Base-by-base conservation (phyloP, 2,888 invertebrate species). In the Apamea crenata region DNA sequence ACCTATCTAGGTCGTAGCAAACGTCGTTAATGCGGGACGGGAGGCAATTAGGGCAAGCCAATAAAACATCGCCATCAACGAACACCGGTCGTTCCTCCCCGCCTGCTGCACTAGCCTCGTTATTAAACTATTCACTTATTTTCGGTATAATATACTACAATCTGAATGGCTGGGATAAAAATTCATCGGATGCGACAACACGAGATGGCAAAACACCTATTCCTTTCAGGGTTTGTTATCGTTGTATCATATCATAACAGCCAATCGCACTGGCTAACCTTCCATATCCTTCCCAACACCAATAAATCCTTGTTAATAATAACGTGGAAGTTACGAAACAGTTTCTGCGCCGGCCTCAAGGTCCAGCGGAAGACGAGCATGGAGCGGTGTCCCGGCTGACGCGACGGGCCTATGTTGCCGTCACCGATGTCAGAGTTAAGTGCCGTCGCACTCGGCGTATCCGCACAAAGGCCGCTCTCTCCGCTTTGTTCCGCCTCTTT, bases 401-500 rank as follows among this genome's bases (percentile, higher is more conserved):
- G 69, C 86, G 63, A 81, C 88, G 80, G 88, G 91, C 81, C 86
- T 91, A 87, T 91, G 93, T 91, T 91, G 89, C 90, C 91, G 91
- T 91, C 93, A 91, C 91, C 91, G 94, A 94, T 94, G 95, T 95
- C 94, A 93, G 93, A 94, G 95, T 92, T 95, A 95, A 96, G 96
- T 96, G 95, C 91, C 93, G 93, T 91, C 93, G 94, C 92, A 92
- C 94, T 94, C 93, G 88, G 93, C 94, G 92, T 94, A 93, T 93
- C 94, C 92, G 91, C 93, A 96, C 95, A 96, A 96, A 96, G 94
- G 94, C 95, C 91, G 94, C 95, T 95, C 96, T 96, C 95, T 94
- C 95, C 92, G 94, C 96, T 95, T 96, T 96, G 96, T 96, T 96
- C 95, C 94, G 95, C 94, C 92, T 95, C 95, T 96, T 96, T 96